Evolutionary conservation across 2,113 vertebrate species (phyloP).

Genomic region (human (Homo sapiens)): GRCh38 chr11:121137501-121138000

Average conservation of each 20-base stretch:
- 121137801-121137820: conserved; percentile 93
- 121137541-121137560: conserved; percentile 90
- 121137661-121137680: conserved; percentile 97
- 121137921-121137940: conserved; percentile 96
- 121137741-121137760: conserved; percentile 92
- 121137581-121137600: conserved; percentile 93
- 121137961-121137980: conserved; percentile 91
- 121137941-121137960: conserved; percentile 96
- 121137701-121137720: conserved; percentile 89
- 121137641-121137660: conserved; percentile 94
- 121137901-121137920: conserved; percentile 89
- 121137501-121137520: conserved; percentile 89
- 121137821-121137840: conserved; percentile 97
- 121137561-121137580: conserved; percentile 89
- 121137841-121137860: conserved; percentile 91
- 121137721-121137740: conserved; percentile 92
- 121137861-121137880: conserved; percentile 83
- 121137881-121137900: conserved; percentile 84
- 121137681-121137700: conserved; percentile 94
- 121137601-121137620: conserved; percentile 91
- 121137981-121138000: conserved; percentile 93
- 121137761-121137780: conserved; percentile 92
- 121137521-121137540: conserved; percentile 95
- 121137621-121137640: conserved; percentile 98
- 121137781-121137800: conserved; percentile 94